phyloP scores from a whole-genome alignment of 2,888 invertebrate species.

The Nebria salina region DNA sequence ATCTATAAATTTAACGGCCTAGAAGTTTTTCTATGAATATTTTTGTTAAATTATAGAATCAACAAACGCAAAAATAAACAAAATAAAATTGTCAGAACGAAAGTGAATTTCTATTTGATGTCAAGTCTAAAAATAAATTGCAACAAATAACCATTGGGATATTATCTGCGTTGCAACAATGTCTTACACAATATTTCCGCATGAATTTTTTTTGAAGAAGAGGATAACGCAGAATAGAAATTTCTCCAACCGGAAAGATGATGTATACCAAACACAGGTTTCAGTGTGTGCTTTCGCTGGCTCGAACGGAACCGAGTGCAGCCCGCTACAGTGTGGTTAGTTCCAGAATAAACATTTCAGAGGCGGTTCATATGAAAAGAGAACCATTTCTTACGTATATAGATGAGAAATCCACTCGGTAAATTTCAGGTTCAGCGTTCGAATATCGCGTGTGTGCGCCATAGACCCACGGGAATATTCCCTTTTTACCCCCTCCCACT shows the following conservation, averaged over 20 bases:
- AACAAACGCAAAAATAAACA: too few relatives aligned
- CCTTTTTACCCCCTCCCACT: neutral
- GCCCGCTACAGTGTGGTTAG: neutral
- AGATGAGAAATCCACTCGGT: neutral
- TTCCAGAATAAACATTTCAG: neutral
- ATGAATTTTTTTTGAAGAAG: neutral
- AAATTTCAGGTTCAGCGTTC: constrained; percentile 1
- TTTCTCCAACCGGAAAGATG: neutral
- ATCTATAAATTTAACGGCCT: too few relatives aligned
- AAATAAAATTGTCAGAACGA: too few relatives aligned
- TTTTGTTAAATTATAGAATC: too few relatives aligned
- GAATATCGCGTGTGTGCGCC: neutral
- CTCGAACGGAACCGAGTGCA: neutral
- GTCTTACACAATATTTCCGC: neutral
- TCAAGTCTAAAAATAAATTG: neutral
- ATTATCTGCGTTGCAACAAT: neutral
- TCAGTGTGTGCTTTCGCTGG: neutral
- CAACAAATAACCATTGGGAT: neutral
- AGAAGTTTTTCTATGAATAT: too few relatives aligned
- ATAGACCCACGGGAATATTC: neutral
- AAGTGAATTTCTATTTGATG: too few relatives aligned
- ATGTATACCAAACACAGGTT: neutral
- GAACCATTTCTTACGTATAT: neutral
- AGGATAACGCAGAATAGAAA: constrained; percentile 1
- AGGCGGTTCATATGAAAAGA: neutral